Conservation (phyloP, 2,797 vertebrate species). For the Acanthurus lineatus region DNA sequence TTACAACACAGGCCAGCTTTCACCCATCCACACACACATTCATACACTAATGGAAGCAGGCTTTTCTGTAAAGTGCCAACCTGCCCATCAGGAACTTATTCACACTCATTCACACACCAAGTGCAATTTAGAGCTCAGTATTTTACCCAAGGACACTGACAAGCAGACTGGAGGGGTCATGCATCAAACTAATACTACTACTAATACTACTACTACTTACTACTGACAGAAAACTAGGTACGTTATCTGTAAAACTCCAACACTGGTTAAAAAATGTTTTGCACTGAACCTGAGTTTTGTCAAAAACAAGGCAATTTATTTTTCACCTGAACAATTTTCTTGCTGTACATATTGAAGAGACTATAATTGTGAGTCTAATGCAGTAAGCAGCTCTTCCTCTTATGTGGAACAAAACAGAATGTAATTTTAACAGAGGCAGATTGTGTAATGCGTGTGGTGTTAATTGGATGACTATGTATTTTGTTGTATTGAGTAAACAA, state of each 20-base stretch:
- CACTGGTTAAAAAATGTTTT: not conserved
- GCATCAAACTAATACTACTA: too few relatives aligned
- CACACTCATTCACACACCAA: too few relatives aligned
- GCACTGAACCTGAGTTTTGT: not conserved
- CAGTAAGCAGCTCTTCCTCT: slow-evolving; percentile 44
- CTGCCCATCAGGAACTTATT: too few relatives aligned
- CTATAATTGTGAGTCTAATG: slow-evolving; percentile 55
- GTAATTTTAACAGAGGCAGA: slow-evolving; percentile 16
- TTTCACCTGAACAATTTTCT: not conserved
- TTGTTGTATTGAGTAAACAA: not conserved
- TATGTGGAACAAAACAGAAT: slow-evolving; percentile 40
- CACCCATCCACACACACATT: too few relatives aligned
- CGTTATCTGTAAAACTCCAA: not conserved
- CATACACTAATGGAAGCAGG: too few relatives aligned
- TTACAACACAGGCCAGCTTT: too few relatives aligned
- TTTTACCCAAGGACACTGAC: too few relatives aligned
- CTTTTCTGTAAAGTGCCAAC: too few relatives aligned
- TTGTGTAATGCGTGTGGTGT: slow-evolving; percentile 4
- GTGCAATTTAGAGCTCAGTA: too few relatives aligned
- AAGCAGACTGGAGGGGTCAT: too few relatives aligned
- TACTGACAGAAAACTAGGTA: too few relatives aligned
- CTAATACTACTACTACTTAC: too few relatives aligned
- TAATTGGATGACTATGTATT: not conserved
- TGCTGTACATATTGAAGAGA: slow-evolving; percentile 16
- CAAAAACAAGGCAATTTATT: not conserved